Percentiles rank a stretch among this genome's conserved stretches.
Evolutionary conservation across 2,888 invertebrate genomes (phyloP).

Genomic region (Scaptomyza polygonia): DNA sequence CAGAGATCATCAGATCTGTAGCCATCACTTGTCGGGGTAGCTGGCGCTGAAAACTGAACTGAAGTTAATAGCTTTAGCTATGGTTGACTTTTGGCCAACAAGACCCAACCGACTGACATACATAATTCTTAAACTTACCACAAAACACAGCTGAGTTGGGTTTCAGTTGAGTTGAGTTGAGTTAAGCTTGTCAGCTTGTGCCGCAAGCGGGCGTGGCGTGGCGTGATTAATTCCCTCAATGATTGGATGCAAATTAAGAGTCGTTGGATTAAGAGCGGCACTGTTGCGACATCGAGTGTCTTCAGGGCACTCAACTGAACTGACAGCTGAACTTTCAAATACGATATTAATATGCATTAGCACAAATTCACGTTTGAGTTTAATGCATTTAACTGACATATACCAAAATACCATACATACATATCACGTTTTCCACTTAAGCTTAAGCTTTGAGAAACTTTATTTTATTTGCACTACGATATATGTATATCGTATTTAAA

Average conservation of each 20-base stretch:
- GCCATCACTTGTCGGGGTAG: conserved; percentile 1
- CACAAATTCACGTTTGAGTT: background rate
- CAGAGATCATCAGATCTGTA: conserved; percentile 32
- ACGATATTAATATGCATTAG: conserved; percentile 3
- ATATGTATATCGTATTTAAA: background rate
- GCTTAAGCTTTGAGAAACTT: background rate
- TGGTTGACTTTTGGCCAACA: conserved; percentile 8
- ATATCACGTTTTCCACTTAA: background rate
- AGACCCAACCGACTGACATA: conserved; percentile 1
- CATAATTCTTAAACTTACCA: conserved; percentile 5
- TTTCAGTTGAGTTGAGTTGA: background rate
- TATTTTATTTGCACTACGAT: background rate
- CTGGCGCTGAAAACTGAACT: background rate
- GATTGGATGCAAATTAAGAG: conserved; percentile 38
- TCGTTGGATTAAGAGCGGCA: conserved; percentile 28
- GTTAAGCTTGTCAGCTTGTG: conserved; percentile 20
- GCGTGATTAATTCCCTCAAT: conserved; percentile 47
- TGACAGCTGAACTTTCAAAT: conserved; percentile 34
- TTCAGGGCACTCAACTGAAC: conserved; percentile 9
- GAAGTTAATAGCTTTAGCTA: conserved; percentile 17
- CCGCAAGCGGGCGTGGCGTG: conserved; percentile 17
- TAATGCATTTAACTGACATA: background rate
- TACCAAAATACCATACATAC: background rate
- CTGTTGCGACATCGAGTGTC: conserved; percentile 33
- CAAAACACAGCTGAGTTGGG: conserved; percentile 1